Percentiles rank a stretch among this genome's conserved stretches.
Conservation (phyloP, 2,888 invertebrate genomes). For the Brachyptera risi region DNA sequence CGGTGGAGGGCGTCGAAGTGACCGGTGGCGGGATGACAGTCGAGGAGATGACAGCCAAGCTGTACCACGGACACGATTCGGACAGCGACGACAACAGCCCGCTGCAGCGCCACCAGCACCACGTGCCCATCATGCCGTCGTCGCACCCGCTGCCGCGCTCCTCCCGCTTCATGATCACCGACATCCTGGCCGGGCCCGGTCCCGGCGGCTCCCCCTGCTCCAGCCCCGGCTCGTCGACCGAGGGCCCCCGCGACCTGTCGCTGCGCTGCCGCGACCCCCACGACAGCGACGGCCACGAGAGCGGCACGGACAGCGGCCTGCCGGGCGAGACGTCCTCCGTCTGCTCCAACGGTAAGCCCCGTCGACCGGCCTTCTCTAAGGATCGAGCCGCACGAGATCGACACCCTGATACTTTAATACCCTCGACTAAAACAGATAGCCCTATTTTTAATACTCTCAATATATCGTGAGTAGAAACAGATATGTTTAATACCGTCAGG, state of each 20-base stretch:
- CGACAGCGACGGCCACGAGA: constrained; percentile 42
- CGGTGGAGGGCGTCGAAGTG: constrained; percentile 38
- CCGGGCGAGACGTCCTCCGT: constrained; percentile 53
- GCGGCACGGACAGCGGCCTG: constrained; percentile 52
- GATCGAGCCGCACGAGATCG: too few relatives aligned
- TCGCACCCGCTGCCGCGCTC: not conserved
- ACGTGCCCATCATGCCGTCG: constrained; percentile 13
- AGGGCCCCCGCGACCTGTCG: constrained; percentile 53
- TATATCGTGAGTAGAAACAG: too few relatives aligned
- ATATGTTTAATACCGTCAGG: too few relatives aligned
- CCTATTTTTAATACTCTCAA: too few relatives aligned
- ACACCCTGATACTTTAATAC: too few relatives aligned
- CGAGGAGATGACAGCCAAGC: constrained; percentile 34
- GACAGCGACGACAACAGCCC: constrained; percentile 14
- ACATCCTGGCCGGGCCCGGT: constrained; percentile 63
- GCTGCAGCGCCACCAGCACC: not conserved
- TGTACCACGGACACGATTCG: constrained; percentile 23
- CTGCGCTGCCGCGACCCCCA: constrained; percentile 44
- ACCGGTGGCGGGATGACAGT: constrained; percentile 39
- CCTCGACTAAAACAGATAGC: too few relatives aligned
- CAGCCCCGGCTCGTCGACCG: constrained; percentile 50
- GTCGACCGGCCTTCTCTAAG: too few relatives aligned
- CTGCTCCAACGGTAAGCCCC: constrained; percentile 51
- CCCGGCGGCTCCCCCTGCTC: constrained; percentile 43
- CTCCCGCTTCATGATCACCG: constrained; percentile 86